Base-by-base conservation (phyloP, 2,888 invertebrate species). In the Zelleria hepariella region DNA sequence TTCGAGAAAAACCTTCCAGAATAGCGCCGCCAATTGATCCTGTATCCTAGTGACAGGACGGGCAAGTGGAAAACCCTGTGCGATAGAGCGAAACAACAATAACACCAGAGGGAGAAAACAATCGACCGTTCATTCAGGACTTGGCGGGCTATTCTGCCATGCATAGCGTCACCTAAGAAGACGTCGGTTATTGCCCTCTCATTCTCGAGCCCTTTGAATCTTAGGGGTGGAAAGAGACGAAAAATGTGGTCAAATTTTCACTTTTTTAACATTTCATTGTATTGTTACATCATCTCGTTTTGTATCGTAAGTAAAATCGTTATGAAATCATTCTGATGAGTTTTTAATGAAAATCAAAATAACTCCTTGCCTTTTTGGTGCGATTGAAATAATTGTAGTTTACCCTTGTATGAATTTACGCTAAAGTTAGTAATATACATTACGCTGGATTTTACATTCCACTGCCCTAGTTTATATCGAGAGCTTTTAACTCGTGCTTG, bases 1-100 rank as follows among this genome's bases (percentile, higher is more conserved):
- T 42, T 42, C 4, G 32, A 32, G 15, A 42, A 42, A 42, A 42
- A 42, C 4, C 24, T 69, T 70, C 65, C 69, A 65, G 84, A 86
- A 85, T 85, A 67, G 66, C 80, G 61, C 81, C 71, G 66, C 80
- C 71, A 78, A 84, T 85, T 85, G 83, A 86, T 86, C 83, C 77
- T 77, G 75, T 80, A 80, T 79, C 82, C 82, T 77, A 72, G 72
- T 75, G 81, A 78, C 78, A 72, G 74, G 72, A 78, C 71, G 75
- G 72, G 75, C 77, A 76, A 78, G 77, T 70, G 75, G 74, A 72
- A 76, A 74, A 73, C 74, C 68, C 77, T 69, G 74, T 74, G 75
- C 71, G 84, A 65, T 64, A 74, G 83, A 86, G 76, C 70, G 83
- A 78, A 81, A 84, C 73, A 69, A 72, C 73, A 73, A 70, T 69